Conservation (phyloP, 2,113 vertebrate genomes). For the Myrmecobius fasciatus region DNA sequence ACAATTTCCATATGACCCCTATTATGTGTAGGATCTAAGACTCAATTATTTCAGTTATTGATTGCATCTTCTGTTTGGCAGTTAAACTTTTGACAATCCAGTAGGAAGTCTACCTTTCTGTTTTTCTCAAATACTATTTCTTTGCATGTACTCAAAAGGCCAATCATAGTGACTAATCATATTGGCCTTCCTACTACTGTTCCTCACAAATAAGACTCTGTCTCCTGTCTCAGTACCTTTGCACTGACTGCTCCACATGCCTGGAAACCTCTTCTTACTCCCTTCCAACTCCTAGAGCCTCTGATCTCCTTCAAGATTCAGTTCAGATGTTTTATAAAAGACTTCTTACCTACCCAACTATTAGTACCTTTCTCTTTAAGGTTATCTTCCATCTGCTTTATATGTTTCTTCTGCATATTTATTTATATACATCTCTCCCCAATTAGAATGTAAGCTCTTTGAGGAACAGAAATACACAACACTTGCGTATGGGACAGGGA, state of each 20-base stretch:
- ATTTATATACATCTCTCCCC: not conserved
- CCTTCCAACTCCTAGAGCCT: not conserved
- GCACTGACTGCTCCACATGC: not conserved
- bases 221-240: not conserved
- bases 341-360: not conserved
- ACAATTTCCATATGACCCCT: not conserved
- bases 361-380: not conserved
- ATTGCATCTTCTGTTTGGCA: not conserved
- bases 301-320: not conserved
- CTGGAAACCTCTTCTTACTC: not conserved
- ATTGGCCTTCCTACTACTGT: not conserved
- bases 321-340: not conserved
- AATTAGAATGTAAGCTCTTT: not conserved
- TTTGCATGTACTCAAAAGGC: not conserved
- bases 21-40: not conserved
- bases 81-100: not conserved
- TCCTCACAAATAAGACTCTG: not conserved
- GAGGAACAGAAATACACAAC: not conserved
- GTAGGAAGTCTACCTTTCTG: not conserved
- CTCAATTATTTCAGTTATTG: not conserved
- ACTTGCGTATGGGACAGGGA: no score
- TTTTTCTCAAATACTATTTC: not conserved
- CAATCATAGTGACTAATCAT: not conserved
- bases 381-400: not conserved
- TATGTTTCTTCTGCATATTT: not conserved